Conservation (phyloP, 2,888 invertebrate species). For the Nemotelus nigrinus region DNA sequence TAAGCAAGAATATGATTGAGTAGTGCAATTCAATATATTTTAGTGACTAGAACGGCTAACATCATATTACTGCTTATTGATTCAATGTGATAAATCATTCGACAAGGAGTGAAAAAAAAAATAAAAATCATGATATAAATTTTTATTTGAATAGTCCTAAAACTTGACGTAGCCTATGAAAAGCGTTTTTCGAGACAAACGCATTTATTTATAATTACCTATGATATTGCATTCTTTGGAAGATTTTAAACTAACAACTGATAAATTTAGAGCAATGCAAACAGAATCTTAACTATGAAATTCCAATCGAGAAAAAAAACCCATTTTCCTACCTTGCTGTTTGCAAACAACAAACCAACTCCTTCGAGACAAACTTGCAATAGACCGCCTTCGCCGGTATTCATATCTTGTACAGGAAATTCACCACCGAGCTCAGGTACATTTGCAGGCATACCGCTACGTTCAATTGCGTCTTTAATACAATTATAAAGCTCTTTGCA, state of each 20-base stretch:
- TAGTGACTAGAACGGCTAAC: no score
- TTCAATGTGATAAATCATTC: background rate
- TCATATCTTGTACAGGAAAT: slow-evolving; percentile 98
- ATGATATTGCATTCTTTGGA: background rate
- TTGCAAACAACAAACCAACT: slow-evolving; percentile 97
- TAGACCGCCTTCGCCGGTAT: slow-evolving; percentile 95
- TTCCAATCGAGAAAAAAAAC: background rate
- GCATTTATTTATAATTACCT: background rate
- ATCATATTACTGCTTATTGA: no score
- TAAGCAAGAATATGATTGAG: background rate
- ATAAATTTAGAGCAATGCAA: slow-evolving; percentile 8
- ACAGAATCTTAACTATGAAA: background rate
- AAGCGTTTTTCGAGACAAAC: background rate
- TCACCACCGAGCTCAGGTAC: slow-evolving; percentile 80
- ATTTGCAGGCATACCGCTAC: slow-evolving; percentile 73
- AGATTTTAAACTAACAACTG: no score
- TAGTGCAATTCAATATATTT: background rate
- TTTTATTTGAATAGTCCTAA: background rate
- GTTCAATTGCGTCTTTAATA: slow-evolving; percentile 99
- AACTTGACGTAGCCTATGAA: no score
- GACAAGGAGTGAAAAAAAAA: background rate
- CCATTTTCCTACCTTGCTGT: slow-evolving; percentile 89
- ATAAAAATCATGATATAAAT: background rate
- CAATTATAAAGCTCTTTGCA: slow-evolving; percentile 98
- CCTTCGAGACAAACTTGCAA: slow-evolving; percentile 99